Evolutionary conservation across 2,113 vertebrate species (phyloP).

Genomic region (Melanerpes formicivorus): DNA sequence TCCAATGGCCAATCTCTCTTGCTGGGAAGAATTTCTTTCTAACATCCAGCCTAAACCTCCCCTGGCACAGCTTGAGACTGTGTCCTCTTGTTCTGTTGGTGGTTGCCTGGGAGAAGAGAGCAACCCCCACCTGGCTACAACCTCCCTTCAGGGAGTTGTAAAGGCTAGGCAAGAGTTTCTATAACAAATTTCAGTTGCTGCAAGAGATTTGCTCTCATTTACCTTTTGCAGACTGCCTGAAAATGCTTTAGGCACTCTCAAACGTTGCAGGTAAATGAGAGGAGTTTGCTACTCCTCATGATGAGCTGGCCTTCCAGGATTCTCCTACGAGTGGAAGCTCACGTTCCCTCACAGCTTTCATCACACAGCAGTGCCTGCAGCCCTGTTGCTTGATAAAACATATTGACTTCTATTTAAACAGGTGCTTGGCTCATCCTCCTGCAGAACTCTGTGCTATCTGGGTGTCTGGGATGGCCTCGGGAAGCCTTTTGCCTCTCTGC

Average conservation of each 20-base stretch:
- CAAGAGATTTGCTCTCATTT: not conserved
- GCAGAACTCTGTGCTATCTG: not conserved
- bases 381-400: conserved; percentile 38
- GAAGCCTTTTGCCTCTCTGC: not conserved
- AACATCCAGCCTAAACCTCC: too few relatives aligned
- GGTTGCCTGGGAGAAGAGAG: too few relatives aligned
- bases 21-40: too few relatives aligned
- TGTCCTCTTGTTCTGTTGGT: too few relatives aligned
- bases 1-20: too few relatives aligned
- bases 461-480: not conserved
- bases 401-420: conserved; percentile 49
- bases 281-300: not conserved
- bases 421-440: conserved; percentile 5
- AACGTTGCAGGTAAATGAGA: not conserved
- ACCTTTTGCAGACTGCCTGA: not conserved
- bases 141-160: too few relatives aligned
- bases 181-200: not conserved
- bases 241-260: not conserved
- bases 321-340: not conserved
- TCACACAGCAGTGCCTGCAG: not conserved
- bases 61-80: too few relatives aligned
- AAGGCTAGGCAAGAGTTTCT: not conserved
- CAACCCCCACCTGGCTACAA: too few relatives aligned
- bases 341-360: not conserved
- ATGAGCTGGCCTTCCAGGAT: not conserved